phyloP scores from a whole-genome alignment of 2,113 vertebrate genomes.

The Paramisgurnus dabryanus region DNA sequence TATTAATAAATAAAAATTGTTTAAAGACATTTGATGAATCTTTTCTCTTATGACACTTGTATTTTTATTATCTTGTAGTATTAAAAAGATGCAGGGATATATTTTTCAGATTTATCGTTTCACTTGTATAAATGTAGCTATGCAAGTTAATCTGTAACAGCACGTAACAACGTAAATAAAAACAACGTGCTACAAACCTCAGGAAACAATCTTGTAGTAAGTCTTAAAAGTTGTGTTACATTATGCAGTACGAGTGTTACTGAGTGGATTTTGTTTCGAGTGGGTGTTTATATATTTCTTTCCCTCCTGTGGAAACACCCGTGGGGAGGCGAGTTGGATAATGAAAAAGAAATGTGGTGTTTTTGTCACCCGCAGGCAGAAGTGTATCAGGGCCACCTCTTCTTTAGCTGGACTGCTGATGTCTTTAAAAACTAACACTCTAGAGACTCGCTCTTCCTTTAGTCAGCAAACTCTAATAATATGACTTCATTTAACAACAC shows the following conservation, averaged over 20 bases:
- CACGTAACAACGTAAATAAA: not conserved
- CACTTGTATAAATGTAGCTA: not conserved
- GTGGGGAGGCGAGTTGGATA: conserved; percentile 5
- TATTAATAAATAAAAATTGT: too few species aligned
- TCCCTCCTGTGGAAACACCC: not conserved
- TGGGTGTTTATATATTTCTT: conserved; percentile 34
- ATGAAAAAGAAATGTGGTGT: conserved; percentile 14
- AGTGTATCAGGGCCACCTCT: conserved; percentile 20
- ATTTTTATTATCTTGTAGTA: too few species aligned
- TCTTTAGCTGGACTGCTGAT: conserved; percentile 27
- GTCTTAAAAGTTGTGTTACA: not conserved
- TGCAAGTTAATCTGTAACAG: not conserved
- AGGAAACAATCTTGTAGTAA: not conserved
- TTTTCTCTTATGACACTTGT: too few species aligned
- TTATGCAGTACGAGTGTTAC: conserved; percentile 13
- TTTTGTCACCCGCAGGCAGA: conserved; percentile 7
- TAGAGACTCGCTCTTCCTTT: conserved; percentile 21
- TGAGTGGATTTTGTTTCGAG: conserved; percentile 2
- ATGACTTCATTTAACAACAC: conserved; percentile 14
- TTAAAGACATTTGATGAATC: too few species aligned
- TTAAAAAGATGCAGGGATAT: too few species aligned
- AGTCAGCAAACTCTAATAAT: conserved; percentile 31
- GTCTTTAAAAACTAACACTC: not conserved
- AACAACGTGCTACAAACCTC: not conserved
- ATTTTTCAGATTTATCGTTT: too few species aligned